phyloP scores from a whole-genome alignment of 2,888 invertebrate genomes.

The Brachypterus glaber region DNA sequence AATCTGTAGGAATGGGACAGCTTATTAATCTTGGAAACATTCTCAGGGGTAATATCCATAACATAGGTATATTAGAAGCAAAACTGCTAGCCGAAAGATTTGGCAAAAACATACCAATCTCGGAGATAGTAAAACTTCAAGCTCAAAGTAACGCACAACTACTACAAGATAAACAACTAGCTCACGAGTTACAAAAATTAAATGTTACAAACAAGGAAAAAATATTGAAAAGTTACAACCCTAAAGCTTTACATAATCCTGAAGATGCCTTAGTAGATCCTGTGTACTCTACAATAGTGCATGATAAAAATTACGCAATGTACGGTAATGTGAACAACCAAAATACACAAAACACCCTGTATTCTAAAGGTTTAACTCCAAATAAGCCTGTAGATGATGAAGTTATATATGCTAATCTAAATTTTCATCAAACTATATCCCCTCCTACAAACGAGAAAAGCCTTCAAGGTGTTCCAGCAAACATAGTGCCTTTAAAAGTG shows the following conservation, averaged over 20 bases:
- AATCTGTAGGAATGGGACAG: slow-evolving; percentile 37
- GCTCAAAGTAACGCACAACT: slow-evolving; percentile 20
- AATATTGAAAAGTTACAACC: slow-evolving; percentile 9
- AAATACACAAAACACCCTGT: too few species aligned
- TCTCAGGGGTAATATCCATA: slow-evolving; percentile 20
- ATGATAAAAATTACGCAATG: slow-evolving; percentile 14
- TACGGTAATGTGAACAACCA: too few species aligned
- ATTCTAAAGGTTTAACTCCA: too few species aligned
- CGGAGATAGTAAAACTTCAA: slow-evolving; percentile 32
- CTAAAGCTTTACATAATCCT: slow-evolving; percentile 4
- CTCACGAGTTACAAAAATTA: slow-evolving; percentile 13
- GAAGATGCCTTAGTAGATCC: too few species aligned
- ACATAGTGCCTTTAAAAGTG: too few species aligned
- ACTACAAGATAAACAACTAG: slow-evolving; percentile 12
- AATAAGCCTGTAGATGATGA: too few species aligned
- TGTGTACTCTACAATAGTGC: slow-evolving; percentile 9
- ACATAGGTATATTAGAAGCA: slow-evolving; percentile 21
- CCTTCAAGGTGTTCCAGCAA: too few species aligned
- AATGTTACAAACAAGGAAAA: slow-evolving; percentile 13
- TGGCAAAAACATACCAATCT: slow-evolving; percentile 28
- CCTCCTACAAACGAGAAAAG: too few species aligned
- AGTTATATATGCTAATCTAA: too few species aligned
- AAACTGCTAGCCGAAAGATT: slow-evolving; percentile 28
- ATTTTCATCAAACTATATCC: too few species aligned
- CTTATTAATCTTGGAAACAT: slow-evolving; percentile 28